Percentiles rank a stretch among this genome's conserved stretches.
Conservation (phyloP, 2,888 invertebrate species). For the Scaptomyza parva region DNA sequence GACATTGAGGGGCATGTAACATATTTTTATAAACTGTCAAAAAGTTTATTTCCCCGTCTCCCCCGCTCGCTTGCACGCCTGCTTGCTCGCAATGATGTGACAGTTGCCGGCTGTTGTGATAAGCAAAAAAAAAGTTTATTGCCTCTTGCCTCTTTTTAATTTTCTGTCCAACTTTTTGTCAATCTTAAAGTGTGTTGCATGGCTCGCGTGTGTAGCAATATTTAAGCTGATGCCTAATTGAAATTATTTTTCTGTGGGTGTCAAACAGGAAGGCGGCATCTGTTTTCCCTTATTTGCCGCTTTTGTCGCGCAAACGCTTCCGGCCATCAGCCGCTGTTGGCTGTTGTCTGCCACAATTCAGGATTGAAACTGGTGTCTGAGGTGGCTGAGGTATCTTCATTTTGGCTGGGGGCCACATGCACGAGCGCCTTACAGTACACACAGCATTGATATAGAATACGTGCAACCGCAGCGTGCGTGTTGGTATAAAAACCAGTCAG, state of each 20-base stretch:
- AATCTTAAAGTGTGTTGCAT: constrained; percentile 41
- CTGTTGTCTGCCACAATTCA: constrained; percentile 23
- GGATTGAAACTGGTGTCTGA: constrained; percentile 10
- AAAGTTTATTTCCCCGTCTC: constrained; percentile 50
- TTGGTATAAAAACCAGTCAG: constrained; percentile 12
- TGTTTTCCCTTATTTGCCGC: constrained; percentile 58
- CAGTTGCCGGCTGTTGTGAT: constrained; percentile 46
- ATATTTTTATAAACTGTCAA: constrained; percentile 63
- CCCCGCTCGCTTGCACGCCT: background rate
- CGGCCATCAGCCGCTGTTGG: constrained; percentile 47
- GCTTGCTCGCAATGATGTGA: constrained; percentile 48
- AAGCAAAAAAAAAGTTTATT: constrained; percentile 41
- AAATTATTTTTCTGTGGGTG: constrained; percentile 59
- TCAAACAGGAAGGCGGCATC: constrained; percentile 53
- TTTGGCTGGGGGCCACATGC: constrained; percentile 44
- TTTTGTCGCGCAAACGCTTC: constrained; percentile 60
- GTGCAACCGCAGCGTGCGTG: constrained; percentile 64
- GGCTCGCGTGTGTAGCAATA: constrained; percentile 10
- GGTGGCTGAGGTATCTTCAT: background rate
- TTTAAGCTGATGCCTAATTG: constrained; percentile 61
- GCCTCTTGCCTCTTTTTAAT: background rate
- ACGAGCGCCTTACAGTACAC: constrained; percentile 68
- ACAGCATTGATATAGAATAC: constrained; percentile 70
- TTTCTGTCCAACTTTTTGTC: constrained; percentile 6
- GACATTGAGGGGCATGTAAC: background rate